Conservation (phyloP, 2,888 invertebrate genomes). For the Xestia ashworthii region DNA sequence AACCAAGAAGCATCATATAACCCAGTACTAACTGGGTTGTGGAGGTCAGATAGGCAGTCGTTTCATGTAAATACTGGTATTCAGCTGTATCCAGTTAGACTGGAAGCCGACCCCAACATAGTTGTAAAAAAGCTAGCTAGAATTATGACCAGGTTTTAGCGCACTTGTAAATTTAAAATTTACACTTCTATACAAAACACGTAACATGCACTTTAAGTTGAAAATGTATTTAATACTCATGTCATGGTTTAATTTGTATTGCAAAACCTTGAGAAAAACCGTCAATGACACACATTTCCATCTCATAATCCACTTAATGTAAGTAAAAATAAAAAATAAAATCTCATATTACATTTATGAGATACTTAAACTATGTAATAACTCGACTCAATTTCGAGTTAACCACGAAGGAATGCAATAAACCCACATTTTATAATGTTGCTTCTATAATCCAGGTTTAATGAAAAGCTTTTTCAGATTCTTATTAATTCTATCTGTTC, state of each 20-base stretch:
- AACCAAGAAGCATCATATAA: too few relatives aligned
- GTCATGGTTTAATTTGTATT: background rate
- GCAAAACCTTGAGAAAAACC: background rate
- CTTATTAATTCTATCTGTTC: background rate
- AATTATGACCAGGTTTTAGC: background rate
- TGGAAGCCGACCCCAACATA: too few relatives aligned
- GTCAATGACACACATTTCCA: background rate
- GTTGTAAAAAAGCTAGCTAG: too few relatives aligned
- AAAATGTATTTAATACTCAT: background rate
- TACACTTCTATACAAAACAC: background rate
- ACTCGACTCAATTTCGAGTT: slow-evolving; percentile 16
- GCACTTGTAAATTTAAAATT: background rate
- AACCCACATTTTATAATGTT: slow-evolving; percentile 21
- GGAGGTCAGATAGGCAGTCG: too few relatives aligned
- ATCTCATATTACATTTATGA: slow-evolving; percentile 10
- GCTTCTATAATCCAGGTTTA: background rate
- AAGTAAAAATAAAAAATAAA: slow-evolving; percentile 12
- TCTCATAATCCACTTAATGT: background rate
- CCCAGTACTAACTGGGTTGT: too few relatives aligned
- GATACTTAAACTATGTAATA: slow-evolving; percentile 17
- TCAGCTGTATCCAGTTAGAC: too few relatives aligned
- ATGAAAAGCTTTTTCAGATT: background rate
- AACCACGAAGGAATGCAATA: slow-evolving; percentile 24
- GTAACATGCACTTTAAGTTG: background rate
- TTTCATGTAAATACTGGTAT: too few relatives aligned